phyloP scores from a whole-genome alignment of 2,888 invertebrate genomes.

The Hydroisotoma schaefferi region DNA sequence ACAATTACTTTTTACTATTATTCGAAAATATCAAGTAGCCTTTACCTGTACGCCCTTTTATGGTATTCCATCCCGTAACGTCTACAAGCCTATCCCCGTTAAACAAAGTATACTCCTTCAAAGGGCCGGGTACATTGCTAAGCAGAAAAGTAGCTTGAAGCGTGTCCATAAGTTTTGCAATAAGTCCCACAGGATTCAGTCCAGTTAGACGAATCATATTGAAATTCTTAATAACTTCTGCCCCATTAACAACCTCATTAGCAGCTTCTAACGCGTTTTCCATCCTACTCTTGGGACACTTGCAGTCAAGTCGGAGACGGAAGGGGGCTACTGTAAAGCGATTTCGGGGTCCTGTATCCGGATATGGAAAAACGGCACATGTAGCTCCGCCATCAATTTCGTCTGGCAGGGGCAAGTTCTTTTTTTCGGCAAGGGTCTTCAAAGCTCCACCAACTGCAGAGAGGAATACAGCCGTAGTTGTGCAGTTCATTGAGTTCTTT shows the following conservation, averaged over 20 bases:
- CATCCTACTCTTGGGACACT: constrained; percentile 26
- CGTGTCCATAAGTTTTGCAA: constrained; percentile 35
- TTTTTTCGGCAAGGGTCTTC: constrained; percentile 34
- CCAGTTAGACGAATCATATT: constrained; percentile 35
- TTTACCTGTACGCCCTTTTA: constrained; percentile 45
- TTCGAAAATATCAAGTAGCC: too few relatives aligned
- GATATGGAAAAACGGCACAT: constrained; percentile 43
- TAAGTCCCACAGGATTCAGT: constrained; percentile 26
- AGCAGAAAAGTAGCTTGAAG: constrained; percentile 41
- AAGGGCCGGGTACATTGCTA: constrained; percentile 46
- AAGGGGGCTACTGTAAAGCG: constrained; percentile 38
- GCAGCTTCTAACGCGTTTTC: constrained; percentile 28
- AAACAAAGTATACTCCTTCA: constrained; percentile 37
- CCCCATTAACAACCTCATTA: constrained; percentile 23
- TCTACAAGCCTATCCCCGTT: constrained; percentile 41
- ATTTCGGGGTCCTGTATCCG: constrained; percentile 36
- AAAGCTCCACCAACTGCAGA: constrained; percentile 34
- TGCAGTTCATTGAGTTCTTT: constrained; percentile 12
- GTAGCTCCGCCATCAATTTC: constrained; percentile 38
- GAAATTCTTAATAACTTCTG: constrained; percentile 38
- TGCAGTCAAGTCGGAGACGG: constrained; percentile 26
- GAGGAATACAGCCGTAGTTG: constrained; percentile 29
- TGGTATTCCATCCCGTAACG: constrained; percentile 42
- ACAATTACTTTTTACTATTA: not conserved
- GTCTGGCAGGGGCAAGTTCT: constrained; percentile 35